These are phyloP conservation scores for Pangasianodon gigas DNA, from an alignment of 2,113 vertebrate species.

Conservation along the genomic window DNA sequence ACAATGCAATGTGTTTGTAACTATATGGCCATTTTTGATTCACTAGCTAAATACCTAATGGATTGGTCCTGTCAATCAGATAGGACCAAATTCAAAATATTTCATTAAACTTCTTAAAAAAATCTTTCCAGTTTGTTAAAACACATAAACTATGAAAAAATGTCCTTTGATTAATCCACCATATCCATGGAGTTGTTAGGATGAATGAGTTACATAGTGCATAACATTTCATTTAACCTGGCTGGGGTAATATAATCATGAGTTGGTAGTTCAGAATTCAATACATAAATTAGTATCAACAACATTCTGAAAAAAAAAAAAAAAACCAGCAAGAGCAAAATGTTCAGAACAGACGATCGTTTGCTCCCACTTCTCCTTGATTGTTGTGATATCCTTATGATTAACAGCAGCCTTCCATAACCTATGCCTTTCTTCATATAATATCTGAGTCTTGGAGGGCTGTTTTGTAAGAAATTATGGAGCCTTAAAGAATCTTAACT, in stretches of 20 bases:
- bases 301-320: too few relatives aligned
- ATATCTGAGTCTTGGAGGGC: too few relatives aligned
- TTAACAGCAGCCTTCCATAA: background rate
- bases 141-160: background rate
- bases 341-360: background rate
- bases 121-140: background rate
- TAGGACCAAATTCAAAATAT: background rate
- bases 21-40: background rate
- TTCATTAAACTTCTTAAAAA: too few relatives aligned
- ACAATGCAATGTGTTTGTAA: too few relatives aligned
- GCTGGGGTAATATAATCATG: background rate
- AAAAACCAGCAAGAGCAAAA: background rate
- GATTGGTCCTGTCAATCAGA: background rate
- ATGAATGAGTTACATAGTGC: background rate
- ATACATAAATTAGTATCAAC: too few relatives aligned
- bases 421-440: background rate
- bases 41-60: background rate
- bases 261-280: background rate
- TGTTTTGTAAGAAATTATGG: background rate
- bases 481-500: background rate
- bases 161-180: background rate
- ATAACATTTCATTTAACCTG: background rate
- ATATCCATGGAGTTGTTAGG: background rate
- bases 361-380: background rate
- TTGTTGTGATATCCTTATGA: background rate